Conservation (phyloP, 2,888 invertebrate genomes). For the Miltochrista miniata region DNA sequence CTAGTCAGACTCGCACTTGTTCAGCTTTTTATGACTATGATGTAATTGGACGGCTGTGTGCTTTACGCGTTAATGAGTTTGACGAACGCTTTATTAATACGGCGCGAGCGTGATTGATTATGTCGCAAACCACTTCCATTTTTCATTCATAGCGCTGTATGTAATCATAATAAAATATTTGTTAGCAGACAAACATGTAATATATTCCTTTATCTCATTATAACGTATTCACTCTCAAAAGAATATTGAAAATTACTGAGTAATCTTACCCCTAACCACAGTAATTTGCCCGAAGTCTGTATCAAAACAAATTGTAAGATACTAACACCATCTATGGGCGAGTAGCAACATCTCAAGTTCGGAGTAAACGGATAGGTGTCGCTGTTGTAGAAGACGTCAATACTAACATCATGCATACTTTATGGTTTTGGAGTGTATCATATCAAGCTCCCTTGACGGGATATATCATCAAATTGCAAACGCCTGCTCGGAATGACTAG, state of each 20-base stretch:
- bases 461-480: slow-evolving; percentile 73
- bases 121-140: slow-evolving; percentile 8
- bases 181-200: slow-evolving; percentile 4
- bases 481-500: slow-evolving; percentile 63
- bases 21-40: slow-evolving; percentile 32
- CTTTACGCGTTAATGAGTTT: slow-evolving; percentile 35
- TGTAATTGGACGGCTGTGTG: slow-evolving; percentile 36
- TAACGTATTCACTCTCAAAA: slow-evolving; percentile 6
- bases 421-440: slow-evolving; percentile 58
- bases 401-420: slow-evolving; percentile 70
- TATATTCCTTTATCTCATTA: slow-evolving; percentile 4
- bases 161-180: slow-evolving; percentile 7
- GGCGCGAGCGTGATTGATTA: slow-evolving; percentile 32
- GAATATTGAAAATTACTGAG: slow-evolving; percentile 6
- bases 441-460: slow-evolving; percentile 65
- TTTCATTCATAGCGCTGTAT: slow-evolving; percentile 6
- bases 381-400: slow-evolving; percentile 60
- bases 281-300: slow-evolving; percentile 1
- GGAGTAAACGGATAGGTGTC: slow-evolving; percentile 53
- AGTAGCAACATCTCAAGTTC: slow-evolving; percentile 38
- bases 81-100: slow-evolving; percentile 28
- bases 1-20: no score
- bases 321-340: slow-evolving; percentile 42
- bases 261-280: slow-evolving; percentile 5
- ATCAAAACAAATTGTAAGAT: neutral